These are phyloP conservation scores for Acanthosepion esculentum DNA, from an alignment of 2,888 invertebrate species.

Conservation along the genomic window DNA sequence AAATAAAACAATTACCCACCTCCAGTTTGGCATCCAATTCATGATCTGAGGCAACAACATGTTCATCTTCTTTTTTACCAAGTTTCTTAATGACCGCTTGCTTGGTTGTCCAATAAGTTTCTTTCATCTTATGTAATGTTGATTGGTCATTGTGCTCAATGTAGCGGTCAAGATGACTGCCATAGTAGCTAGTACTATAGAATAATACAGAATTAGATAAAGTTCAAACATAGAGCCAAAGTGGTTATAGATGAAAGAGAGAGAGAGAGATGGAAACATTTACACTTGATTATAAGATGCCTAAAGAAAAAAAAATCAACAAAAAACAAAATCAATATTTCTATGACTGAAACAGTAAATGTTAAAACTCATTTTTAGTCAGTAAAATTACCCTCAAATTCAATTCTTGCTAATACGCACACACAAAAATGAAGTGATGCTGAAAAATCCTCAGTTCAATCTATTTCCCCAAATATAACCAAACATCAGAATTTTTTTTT, in stretches of 20 bases:
- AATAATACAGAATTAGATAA: conserved; percentile 39
- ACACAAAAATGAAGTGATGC: too few relatives aligned
- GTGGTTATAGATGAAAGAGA: background rate
- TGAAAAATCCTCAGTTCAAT: too few relatives aligned
- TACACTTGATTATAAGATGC: background rate
- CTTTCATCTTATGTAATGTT: conserved; percentile 77
- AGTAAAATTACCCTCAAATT: too few relatives aligned
- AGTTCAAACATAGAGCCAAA: background rate
- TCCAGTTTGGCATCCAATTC: conserved; percentile 97
- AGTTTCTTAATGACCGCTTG: conserved; percentile 93
- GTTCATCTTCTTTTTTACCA: conserved; percentile 97
- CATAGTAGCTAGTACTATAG: conserved; percentile 67
- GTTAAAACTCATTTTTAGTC: too few relatives aligned
- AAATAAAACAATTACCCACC: conserved; percentile 62
- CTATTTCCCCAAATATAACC: too few relatives aligned
- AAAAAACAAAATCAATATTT: background rate
- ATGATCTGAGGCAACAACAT: conserved; percentile 95
- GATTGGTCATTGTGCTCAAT: conserved; percentile 77
- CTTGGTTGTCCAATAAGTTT: conserved; percentile 98
- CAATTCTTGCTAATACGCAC: too few relatives aligned
- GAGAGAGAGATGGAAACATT: background rate
- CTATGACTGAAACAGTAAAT: too few relatives aligned
- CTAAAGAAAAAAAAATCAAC: background rate
- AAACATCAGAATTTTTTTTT: too few relatives aligned
- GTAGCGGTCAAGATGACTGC: conserved; percentile 77